phyloP scores from a whole-genome alignment of 2,888 invertebrate species.

The Yponomeuta plumbellus region DNA sequence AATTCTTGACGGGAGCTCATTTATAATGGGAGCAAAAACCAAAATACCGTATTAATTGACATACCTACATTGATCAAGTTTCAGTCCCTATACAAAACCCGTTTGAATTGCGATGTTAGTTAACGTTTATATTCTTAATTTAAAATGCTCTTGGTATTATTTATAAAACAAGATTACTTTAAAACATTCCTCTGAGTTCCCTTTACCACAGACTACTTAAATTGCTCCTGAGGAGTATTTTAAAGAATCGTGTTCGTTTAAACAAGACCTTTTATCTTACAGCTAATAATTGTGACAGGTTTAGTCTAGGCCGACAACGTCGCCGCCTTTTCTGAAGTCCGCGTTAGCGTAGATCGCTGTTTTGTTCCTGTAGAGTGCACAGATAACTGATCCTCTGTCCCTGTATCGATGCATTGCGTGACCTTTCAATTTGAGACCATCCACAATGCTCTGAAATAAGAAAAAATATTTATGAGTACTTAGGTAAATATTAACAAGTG shows the following conservation, averaged over 20 bases:
- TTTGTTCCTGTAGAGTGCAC: slow-evolving; percentile 79
- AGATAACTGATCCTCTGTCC: slow-evolving; percentile 82
- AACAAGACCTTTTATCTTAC: neutral
- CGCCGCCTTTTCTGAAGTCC: slow-evolving; percentile 89
- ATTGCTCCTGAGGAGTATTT: too few species aligned
- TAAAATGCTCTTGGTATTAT: neutral
- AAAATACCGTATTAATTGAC: too few species aligned
- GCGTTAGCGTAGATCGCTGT: slow-evolving; percentile 84
- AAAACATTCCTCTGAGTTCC: too few species aligned
- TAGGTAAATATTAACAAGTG: too few species aligned
- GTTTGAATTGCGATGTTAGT: neutral
- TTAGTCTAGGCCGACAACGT: slow-evolving; percentile 82
- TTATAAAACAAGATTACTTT: too few species aligned
- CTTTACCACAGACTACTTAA: too few species aligned
- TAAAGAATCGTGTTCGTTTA: too few species aligned
- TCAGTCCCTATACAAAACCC: neutral
- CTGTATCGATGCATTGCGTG: slow-evolving; percentile 80
- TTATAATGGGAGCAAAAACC: too few species aligned
- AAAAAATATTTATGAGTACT: neutral
- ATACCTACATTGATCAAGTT: too few species aligned
- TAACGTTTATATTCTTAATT: neutral
- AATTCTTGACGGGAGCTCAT: neutral
- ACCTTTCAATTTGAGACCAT: slow-evolving; percentile 80
- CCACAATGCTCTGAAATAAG: slow-evolving; percentile 74
- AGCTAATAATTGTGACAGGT: neutral